These are phyloP conservation scores for Sebastes hubbsi DNA, from an alignment of 2,797 vertebrate genomes.

Conservation along the genomic window DNA sequence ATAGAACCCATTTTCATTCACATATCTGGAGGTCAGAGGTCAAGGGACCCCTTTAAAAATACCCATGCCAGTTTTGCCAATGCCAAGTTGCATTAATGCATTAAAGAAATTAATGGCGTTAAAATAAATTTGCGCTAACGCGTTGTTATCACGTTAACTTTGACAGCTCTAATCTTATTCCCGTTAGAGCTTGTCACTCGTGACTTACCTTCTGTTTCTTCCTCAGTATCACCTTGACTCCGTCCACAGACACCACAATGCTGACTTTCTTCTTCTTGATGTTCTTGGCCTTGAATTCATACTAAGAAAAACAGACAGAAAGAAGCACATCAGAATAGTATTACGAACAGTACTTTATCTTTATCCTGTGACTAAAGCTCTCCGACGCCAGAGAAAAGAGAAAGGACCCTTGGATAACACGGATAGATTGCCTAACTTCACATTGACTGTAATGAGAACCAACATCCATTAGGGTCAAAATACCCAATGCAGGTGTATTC, in stretches of 20 bases:
- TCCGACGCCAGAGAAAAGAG: neutral
- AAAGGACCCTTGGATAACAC: neutral
- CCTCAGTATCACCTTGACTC: slow-evolving; percentile 86
- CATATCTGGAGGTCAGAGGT: too few species aligned
- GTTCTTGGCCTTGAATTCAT: slow-evolving; percentile 93
- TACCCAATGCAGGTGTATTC: neutral
- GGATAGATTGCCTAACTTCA: neutral
- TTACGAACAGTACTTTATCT: neutral
- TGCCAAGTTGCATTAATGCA: too few species aligned
- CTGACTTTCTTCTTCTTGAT: slow-evolving; percentile 93
- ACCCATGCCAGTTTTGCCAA: too few species aligned
- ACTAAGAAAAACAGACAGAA: slow-evolving; percentile 73
- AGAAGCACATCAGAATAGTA: neutral
- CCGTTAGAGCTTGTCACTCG: neutral
- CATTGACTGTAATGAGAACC: neutral
- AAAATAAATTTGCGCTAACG: too few species aligned
- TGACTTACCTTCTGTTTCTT: slow-evolving; percentile 88
- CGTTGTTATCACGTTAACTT: neutral
- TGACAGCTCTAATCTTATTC: neutral
- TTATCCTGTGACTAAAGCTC: neutral
- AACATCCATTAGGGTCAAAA: neutral
- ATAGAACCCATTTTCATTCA: too few species aligned
- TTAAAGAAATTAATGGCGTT: too few species aligned
- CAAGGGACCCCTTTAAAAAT: too few species aligned
- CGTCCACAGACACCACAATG: slow-evolving; percentile 89